These are phyloP conservation scores for Fragum fragum DNA, from an alignment of 2,888 invertebrate species.

Conservation along the genomic window DNA sequence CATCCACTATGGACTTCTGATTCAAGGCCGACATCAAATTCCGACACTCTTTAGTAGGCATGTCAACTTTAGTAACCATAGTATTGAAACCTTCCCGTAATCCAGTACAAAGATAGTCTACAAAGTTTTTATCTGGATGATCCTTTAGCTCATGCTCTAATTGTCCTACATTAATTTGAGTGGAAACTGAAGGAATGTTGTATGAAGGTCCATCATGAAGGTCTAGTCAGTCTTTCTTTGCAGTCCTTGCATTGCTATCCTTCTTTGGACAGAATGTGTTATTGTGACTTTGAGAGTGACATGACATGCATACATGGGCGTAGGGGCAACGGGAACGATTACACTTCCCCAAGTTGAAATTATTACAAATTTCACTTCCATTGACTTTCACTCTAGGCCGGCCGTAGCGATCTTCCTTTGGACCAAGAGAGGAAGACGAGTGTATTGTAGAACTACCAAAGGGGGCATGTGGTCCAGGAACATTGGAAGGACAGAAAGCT, in stretches of 20 bases:
- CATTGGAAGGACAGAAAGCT: not conserved
- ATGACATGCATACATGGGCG: not conserved
- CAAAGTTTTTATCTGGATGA: no score
- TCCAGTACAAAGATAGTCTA: no score
- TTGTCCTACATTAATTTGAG: not conserved
- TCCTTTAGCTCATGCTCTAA: no score
- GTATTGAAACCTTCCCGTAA: no score
- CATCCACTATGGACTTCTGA: no score
- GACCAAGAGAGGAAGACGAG: not conserved
- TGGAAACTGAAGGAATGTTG: not conserved
- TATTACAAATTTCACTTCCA: not conserved
- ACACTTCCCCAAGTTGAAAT: conserved; percentile 2
- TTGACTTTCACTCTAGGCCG: not conserved
- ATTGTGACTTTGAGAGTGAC: not conserved
- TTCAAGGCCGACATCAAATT: no score
- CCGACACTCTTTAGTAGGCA: no score
- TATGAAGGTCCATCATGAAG: not conserved
- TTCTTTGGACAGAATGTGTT: not conserved
- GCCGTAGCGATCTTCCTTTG: not conserved
- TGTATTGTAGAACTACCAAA: not conserved
- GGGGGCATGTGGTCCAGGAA: not conserved
- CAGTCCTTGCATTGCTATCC: not conserved
- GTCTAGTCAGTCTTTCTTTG: not conserved
- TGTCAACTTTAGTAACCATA: no score
- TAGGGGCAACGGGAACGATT: not conserved